These are phyloP conservation scores for Bombus fervidus DNA, from an alignment of 1,140 invertebrate genomes.

Conservation along the genomic window DNA sequence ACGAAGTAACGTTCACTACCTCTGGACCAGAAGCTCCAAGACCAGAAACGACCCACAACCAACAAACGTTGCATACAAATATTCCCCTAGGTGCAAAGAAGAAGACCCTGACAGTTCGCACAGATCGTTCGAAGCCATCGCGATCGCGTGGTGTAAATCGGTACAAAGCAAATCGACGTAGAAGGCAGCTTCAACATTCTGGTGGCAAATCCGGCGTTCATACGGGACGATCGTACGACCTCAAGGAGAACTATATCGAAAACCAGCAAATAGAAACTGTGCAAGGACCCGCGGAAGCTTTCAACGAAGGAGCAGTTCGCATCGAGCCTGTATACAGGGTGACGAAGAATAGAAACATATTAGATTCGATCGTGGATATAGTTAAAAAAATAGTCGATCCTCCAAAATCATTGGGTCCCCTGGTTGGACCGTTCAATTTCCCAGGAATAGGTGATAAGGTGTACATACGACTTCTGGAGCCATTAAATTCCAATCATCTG, in stretches of 20 bases:
- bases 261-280: not conserved
- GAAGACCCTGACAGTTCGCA: not conserved
- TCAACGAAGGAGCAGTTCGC: constrained; percentile 25
- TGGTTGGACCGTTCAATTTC: constrained; percentile 64
- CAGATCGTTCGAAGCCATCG: not conserved
- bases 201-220: not conserved
- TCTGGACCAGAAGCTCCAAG: not conserved
- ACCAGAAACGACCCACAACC: not conserved
- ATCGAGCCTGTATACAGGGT: constrained; percentile 52
- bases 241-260: constrained; percentile 18
- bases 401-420: constrained; percentile 38
- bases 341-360: constrained; percentile 38
- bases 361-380: constrained; percentile 52
- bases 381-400: constrained; percentile 32
- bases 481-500: constrained; percentile 46
- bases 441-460: constrained; percentile 58
- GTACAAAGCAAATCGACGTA: not conserved
- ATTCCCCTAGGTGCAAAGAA: not conserved
- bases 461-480: constrained; percentile 61
- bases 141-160: not conserved
- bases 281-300: constrained; percentile 26
- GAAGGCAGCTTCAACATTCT: constrained; percentile 21
- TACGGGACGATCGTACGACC: constrained; percentile 7
- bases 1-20: constrained; percentile 34
- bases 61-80: not conserved